Percentiles rank a stretch among this genome's conserved stretches.
These are phyloP conservation scores for Triplophysa siluroides DNA, from an alignment of 2,113 vertebrate genomes.

Conservation along the genomic window DNA sequence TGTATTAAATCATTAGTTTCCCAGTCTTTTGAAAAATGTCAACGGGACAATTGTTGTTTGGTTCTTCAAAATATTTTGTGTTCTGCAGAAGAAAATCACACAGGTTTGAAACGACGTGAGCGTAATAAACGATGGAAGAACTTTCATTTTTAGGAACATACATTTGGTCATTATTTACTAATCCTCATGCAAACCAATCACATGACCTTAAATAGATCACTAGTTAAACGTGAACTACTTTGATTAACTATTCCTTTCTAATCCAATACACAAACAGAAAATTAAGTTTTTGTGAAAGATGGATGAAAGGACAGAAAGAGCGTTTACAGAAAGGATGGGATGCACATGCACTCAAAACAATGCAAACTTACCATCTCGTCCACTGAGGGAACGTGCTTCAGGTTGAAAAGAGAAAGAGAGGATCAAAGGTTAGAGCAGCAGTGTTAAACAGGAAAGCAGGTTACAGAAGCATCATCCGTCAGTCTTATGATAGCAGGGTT, in stretches of 20 bases:
- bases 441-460: conserved; percentile 33
- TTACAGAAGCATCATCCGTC: conserved; percentile 28
- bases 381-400: conserved; percentile 89
- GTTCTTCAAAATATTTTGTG: no score
- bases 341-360: conserved; percentile 53
- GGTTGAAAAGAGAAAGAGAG: conserved; percentile 74
- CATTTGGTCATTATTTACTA: no score
- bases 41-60: no score
- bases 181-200: no score
- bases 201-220: no score
- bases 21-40: no score
- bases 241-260: neutral
- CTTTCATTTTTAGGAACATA: no score
- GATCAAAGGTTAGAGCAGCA: conserved; percentile 62
- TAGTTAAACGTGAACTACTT: no score
- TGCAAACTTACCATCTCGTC: conserved; percentile 90
- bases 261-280: conserved; percentile 5
- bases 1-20: no score
- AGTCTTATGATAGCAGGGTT: neutral
- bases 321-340: conserved; percentile 4
- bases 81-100: no score
- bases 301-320: conserved; percentile 1
- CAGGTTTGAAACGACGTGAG: no score
- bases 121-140: no score
- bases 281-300: neutral